Evolutionary conservation across 2,113 vertebrate genomes (phyloP), one percentile per base, ranked within the genome.

Genomic region (Lagopus leucura): DNA sequence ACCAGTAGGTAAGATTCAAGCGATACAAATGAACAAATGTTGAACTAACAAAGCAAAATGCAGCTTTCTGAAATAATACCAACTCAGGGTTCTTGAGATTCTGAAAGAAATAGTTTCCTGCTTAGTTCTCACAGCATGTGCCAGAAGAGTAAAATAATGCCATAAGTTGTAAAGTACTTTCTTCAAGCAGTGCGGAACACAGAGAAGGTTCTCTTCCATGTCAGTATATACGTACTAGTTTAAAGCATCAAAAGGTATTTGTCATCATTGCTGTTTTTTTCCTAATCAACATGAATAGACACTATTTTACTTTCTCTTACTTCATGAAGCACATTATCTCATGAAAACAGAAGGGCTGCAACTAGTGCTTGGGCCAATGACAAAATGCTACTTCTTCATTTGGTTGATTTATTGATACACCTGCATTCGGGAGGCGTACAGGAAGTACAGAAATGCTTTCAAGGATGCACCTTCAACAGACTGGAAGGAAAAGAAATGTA

Each of bases 321-420:
- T 77, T 67, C 40, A n/a, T 6, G 19, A 70, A 54, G 14, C 36
- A 86, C 70, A 54, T 54, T 3, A 61, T 18, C 61, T 9, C 34
- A n/a, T 32, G 11, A 21, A 73, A 85, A 70, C 50, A 64, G 80
- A 70, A 94, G 82, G 91, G 83, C 74, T 82, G 48, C 70, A 82
- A 58, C 65, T 30, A 52, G 34, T 30, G 52, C 38, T 48, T 21
- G 32, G n/a, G 43, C 28, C 61, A 93, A 93, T n/a, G 9, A 85
- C n/a, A 24, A 77, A 80, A 69, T 19, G 21, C 25, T 83, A 43
- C 52, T 85, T 18, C 70, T 90, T 71, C 61, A 80, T 77, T 72
- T 70, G 48, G 20, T 47, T 93, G 80, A 92, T 95, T 92, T 95
- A 94, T 77, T 79, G 89, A 61, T 79, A 91, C 86, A 90, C 88